Evolutionary conservation across 2,888 invertebrate genomes (phyloP).

Genomic region (Druceiella hillmani): DNA sequence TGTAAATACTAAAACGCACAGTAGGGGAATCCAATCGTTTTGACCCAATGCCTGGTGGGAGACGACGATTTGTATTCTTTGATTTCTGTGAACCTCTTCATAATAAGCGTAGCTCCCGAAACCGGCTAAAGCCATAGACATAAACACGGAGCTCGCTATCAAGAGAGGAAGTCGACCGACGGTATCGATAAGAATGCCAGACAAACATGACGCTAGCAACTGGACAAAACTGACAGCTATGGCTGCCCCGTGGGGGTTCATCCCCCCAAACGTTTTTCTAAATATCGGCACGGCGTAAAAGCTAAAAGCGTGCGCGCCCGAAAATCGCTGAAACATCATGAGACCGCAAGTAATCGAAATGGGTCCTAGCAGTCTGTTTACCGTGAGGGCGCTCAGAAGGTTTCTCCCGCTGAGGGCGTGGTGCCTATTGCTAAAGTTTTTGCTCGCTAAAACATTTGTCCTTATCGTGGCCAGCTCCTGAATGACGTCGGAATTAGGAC

Average conservation of each 20-base stretch:
- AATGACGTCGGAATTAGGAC: constrained; percentile 71
- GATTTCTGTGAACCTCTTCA: constrained; percentile 60
- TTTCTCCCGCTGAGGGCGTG: constrained; percentile 43
- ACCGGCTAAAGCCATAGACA: constrained; percentile 81
- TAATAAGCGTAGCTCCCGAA: constrained; percentile 83
- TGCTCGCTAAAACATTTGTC: constrained; percentile 58
- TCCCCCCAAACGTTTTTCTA: constrained; percentile 73
- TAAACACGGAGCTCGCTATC: constrained; percentile 76
- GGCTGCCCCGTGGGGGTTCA: constrained; percentile 79
- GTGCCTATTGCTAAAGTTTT: constrained; percentile 46
- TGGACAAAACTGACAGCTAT: constrained; percentile 83
- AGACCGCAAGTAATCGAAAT: constrained; percentile 77
- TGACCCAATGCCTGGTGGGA: constrained; percentile 52
- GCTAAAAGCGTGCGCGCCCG: constrained; percentile 79
- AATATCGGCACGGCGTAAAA: constrained; percentile 86
- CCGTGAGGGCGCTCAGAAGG: constrained; percentile 40
- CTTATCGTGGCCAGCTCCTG: constrained; percentile 67
- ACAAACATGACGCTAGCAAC: constrained; percentile 74
- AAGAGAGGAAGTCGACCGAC: constrained; percentile 79
- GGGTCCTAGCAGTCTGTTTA: constrained; percentile 58
- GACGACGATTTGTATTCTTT: constrained; percentile 47
- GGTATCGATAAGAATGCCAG: constrained; percentile 78
- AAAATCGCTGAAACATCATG: constrained; percentile 84
- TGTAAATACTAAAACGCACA: constrained; percentile 78
- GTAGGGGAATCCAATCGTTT: constrained; percentile 76